Base-by-base conservation (phyloP, 30 jellyfish, hydroid and myxozoan genomes). In the Rhopilema esculentum region DNA sequence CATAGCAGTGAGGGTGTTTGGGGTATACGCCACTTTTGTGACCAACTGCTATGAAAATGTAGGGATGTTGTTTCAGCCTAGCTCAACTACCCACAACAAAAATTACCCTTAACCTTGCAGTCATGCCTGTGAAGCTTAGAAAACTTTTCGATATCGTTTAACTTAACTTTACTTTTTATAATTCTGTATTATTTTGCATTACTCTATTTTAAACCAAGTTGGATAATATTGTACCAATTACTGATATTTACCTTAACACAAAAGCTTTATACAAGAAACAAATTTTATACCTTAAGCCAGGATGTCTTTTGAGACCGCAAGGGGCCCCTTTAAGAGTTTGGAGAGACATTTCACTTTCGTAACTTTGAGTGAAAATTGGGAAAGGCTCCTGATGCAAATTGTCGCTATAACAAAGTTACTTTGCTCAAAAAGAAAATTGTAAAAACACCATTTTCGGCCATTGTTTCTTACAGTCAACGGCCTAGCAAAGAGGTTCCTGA, bases 391-490 rank as follows among this genome's bases (percentile, higher is more conserved):
- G 57, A 40, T 40, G 57, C 57, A 40, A 40, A 40, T 40, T 40
- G 57, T 40, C 57, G 57, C 57, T 40, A 40, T 40, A 40, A 40
- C 57, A 40, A 40, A 40, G 57, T 40, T 40, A 40, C 57, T 40
- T 40, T 40, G 57, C 57, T 40, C 57, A 40, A 40, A 79, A 79
- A 9, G 27, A 22, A 26, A 69, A 64, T 8, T 23, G 27, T 21
- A 33, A n/a, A 32, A 24, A 27, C 23, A 32, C 53, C 33, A 64
- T 65, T 30, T 66, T 66, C 75, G 66, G 70, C 90, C 85, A 65
- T 65, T 80, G 84, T 67, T 62, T 66, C 32, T 80, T 21, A 48
- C 85, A 12, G 75, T 69, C 76, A 82, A 82, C 49, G 81, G 81
- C 52, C 89, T 83, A 21, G 64, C 81, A 18, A 79, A 79, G 77